Conservation (phyloP, 2,888 invertebrate genomes). For the Odontothrips loti region DNA sequence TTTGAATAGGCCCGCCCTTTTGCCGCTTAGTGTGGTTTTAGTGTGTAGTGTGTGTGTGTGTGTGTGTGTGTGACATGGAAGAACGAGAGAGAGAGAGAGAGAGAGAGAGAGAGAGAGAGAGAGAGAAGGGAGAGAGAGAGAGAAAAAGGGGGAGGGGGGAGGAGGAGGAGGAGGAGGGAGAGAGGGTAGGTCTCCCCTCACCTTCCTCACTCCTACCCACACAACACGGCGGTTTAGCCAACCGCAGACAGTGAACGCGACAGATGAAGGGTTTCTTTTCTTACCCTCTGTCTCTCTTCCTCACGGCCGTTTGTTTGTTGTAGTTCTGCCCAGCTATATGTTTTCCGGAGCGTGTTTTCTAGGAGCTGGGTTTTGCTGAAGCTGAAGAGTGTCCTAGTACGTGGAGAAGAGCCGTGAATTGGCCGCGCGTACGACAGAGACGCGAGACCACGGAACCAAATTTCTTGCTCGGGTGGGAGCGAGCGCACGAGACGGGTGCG, state of each 20-base stretch:
- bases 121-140: not conserved
- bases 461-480: not conserved
- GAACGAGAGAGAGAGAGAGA: no score
- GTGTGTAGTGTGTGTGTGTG: not conserved
- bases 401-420: no score
- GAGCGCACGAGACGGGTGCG: not conserved
- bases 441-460: not conserved
- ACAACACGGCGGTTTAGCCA: not conserved
- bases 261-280: not conserved
- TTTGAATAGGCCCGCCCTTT: not conserved
- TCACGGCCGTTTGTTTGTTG: not conserved
- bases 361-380: no score
- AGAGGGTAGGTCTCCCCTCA: not conserved
- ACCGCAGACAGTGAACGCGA: not conserved
- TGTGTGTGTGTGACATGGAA: not conserved
- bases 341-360: no score
- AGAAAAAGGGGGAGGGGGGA: not conserved
- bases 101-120: not conserved
- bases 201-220: not conserved
- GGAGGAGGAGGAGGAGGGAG: not conserved
- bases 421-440: not conserved
- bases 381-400: no score
- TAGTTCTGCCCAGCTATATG: not conserved
- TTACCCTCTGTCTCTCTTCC: not conserved
- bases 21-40: not conserved